Percentiles rank a stretch among this genome's conserved stretches.
phyloP scores from a whole-genome alignment of 2,797 vertebrate species.

The Takifugu rubripes region DNA sequence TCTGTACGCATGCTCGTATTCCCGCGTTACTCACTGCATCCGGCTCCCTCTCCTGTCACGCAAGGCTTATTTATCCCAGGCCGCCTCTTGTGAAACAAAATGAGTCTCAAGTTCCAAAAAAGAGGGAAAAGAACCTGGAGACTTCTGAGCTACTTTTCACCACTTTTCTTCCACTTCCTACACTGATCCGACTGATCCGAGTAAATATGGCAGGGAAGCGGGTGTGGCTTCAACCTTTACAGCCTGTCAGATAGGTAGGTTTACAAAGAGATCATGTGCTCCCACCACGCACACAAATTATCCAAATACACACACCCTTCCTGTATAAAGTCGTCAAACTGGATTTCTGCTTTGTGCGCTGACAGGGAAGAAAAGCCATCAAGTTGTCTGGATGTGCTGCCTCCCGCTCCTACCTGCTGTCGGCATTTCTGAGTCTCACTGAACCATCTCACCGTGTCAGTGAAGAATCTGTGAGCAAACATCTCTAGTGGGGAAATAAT shows the following conservation, averaged over 20 bases:
- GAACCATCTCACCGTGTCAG: conserved; percentile 11
- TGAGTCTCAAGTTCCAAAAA: not conserved
- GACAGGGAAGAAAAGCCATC: conserved; percentile 21
- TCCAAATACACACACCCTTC: conserved; percentile 57
- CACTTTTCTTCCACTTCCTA: conserved; percentile 61
- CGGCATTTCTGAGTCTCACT: conserved; percentile 32
- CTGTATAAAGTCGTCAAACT: conserved; percentile 68
- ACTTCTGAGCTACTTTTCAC: conserved; percentile 21
- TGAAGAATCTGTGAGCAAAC: conserved; percentile 21
- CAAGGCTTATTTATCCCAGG: conserved; percentile 25
- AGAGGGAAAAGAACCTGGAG: conserved; percentile 13
- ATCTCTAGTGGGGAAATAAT: conserved; percentile 49
- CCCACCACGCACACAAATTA: conserved; percentile 35
- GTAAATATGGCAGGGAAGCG: conserved; percentile 59
- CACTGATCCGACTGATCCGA: conserved; percentile 38
- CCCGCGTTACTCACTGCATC: conserved; percentile 29
- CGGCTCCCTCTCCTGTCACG: conserved; percentile 18
- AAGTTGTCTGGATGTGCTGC: conserved; percentile 50
- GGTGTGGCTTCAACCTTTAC: conserved; percentile 78
- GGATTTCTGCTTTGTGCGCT: conserved; percentile 62
- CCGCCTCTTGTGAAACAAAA: conserved; percentile 11
- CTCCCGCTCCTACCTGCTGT: conserved; percentile 21
- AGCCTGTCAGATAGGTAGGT: conserved; percentile 72
- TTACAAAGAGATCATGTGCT: conserved; percentile 61
- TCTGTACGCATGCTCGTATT: conserved; percentile 33